These are phyloP conservation scores for Torymus tubicola DNA, from an alignment of 2,888 invertebrate species.

Conservation along the genomic window DNA sequence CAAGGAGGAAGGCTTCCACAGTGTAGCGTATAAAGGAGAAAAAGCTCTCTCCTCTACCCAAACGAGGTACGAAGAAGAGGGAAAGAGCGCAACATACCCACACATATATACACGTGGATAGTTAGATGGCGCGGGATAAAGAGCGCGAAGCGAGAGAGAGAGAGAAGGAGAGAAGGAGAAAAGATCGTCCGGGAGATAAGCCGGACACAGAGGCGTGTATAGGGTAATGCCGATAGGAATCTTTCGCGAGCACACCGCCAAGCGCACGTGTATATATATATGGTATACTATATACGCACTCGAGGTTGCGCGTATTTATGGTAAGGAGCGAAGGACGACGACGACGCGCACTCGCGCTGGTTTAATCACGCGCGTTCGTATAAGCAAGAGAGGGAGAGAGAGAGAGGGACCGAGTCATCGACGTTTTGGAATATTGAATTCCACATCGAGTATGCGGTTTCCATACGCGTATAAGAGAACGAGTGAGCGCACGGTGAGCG, in stretches of 20 bases:
- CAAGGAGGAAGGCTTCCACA: constrained; percentile 14
- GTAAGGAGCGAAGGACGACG: constrained; percentile 33
- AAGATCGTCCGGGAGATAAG: constrained; percentile 51
- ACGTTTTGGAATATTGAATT: constrained; percentile 46
- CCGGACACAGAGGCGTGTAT: constrained; percentile 41
- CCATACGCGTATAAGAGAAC: too few relatives aligned
- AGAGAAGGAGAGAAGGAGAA: constrained; percentile 56
- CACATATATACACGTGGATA: background rate
- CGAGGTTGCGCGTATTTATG: constrained; percentile 49
- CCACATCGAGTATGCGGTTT: background rate
- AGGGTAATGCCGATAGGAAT: constrained; percentile 56
- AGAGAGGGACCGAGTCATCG: constrained; percentile 40
- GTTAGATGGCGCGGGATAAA: constrained; percentile 54
- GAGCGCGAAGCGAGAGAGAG: constrained; percentile 51
- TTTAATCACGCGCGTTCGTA: background rate
- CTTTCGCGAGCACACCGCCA: constrained; percentile 42
- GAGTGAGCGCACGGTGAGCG: too few relatives aligned
- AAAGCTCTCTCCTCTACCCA: constrained; percentile 9
- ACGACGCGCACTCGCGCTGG: too few relatives aligned
- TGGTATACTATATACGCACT: background rate
- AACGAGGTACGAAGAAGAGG: constrained; percentile 41
- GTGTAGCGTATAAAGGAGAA: constrained; percentile 32
- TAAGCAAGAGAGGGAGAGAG: constrained; percentile 5
- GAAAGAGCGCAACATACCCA: constrained; percentile 19
- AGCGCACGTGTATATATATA: background rate